Percentiles rank a stretch among this genome's conserved stretches.
These are phyloP conservation scores for Pygmarrhopalites habei DNA, from an alignment of 1,140 invertebrate species.

Conservation along the genomic window DNA sequence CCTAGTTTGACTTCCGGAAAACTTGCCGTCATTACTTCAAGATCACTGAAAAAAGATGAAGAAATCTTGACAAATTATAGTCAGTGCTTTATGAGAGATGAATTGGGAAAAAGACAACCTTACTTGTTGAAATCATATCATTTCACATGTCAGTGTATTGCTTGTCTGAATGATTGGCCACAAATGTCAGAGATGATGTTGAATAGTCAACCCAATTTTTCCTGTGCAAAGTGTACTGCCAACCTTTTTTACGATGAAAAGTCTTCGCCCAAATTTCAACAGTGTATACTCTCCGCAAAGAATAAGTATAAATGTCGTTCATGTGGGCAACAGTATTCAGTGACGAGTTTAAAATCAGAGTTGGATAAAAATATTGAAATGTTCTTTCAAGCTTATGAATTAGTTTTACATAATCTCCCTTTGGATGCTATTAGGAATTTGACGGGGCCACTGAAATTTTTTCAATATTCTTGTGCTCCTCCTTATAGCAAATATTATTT, in stretches of 20 bases:
- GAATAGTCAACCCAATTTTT: neutral
- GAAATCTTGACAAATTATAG: conserved; percentile 26
- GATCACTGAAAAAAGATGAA: conserved; percentile 23
- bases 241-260: neutral
- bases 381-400: conserved; percentile 29
- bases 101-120: conserved; percentile 4
- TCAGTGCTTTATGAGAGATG: conserved; percentile 15
- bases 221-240: neutral
- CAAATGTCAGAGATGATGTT: conserved; percentile 14
- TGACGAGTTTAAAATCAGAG: neutral
- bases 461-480: conserved; percentile 11
- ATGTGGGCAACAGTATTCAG: conserved; percentile 1
- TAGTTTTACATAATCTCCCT: conserved; percentile 27
- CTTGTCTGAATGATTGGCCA: conserved; percentile 30
- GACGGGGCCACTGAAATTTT: conserved; percentile 16
- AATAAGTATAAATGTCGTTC: neutral
- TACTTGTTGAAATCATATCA: conserved; percentile 30
- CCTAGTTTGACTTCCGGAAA: too few relatives aligned
- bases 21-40: conserved; percentile 27
- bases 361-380: conserved; percentile 20
- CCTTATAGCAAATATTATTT: conserved; percentile 28
- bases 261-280: neutral
- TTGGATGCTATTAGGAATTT: conserved; percentile 26
- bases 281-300: neutral
- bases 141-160: conserved; percentile 29